phyloP scores from a whole-genome alignment of 1,140 invertebrate genomes.

The Macrosteles quadrilineatus region DNA sequence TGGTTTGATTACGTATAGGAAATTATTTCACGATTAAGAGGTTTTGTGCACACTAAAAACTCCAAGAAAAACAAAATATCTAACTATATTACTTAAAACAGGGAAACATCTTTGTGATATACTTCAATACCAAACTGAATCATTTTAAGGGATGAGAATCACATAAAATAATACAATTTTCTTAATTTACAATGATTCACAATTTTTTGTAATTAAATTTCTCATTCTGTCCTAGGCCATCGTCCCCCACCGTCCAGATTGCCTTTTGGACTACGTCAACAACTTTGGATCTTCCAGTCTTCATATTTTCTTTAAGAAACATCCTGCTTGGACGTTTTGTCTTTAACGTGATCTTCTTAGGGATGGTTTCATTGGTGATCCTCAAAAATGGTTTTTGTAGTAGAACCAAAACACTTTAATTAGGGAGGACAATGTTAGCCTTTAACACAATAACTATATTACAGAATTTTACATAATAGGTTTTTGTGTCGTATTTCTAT shows the following conservation, averaged over 20 bases:
- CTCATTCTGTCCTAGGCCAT: background rate
- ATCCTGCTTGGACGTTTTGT: background rate
- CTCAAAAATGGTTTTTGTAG: no score
- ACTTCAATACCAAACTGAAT: background rate
- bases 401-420: no score
- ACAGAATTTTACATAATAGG: no score
- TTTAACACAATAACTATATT: no score
- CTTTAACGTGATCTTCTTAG: no score
- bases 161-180: background rate
- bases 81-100: background rate
- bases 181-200: background rate
- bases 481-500: no score
- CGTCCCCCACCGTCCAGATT: background rate
- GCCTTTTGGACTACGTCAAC: background rate
- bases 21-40: no score
- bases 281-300: background rate
- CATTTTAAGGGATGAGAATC: background rate
- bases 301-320: slow-evolving; percentile 7
- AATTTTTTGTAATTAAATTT: background rate
- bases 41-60: no score
- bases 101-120: background rate
- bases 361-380: no score
- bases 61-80: background rate
- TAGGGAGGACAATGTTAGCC: no score
- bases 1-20: no score